Percentiles rank a stretch among this genome's conserved stretches.
Conservation (phyloP, 2,888 invertebrate species). For the Amiota communis region DNA sequence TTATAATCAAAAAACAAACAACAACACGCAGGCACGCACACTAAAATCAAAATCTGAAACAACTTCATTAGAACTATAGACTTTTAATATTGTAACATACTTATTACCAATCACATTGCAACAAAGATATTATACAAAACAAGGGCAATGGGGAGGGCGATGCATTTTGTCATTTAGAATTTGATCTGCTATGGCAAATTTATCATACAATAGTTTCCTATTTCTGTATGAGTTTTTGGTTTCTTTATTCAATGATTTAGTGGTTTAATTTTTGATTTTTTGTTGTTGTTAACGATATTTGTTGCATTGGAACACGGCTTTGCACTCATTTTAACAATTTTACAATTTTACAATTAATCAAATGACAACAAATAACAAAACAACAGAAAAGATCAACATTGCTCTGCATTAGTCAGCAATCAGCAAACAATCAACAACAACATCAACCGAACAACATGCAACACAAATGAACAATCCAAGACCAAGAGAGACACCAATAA, state of each 20-base stretch:
- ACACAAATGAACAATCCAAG: conserved; percentile 45
- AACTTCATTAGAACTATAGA: conserved; percentile 48
- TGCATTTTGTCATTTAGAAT: too few species aligned
- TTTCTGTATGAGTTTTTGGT: conserved; percentile 12
- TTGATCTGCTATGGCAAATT: too few species aligned
- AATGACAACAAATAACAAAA: conserved; percentile 47
- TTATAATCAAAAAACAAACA: conserved; percentile 53
- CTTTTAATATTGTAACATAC: too few species aligned
- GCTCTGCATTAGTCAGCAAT: conserved; percentile 27
- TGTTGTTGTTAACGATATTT: conserved; percentile 4
- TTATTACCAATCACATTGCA: too few species aligned
- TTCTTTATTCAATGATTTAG: conserved; percentile 54
- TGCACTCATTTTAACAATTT: conserved; percentile 67
- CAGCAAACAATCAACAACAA: conserved; percentile 34
- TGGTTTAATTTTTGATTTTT: conserved; percentile 31
- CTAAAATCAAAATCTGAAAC: conserved; percentile 27
- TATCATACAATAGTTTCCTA: conserved; percentile 1
- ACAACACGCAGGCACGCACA: conserved; percentile 61
- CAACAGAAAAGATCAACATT: neutral
- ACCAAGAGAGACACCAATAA: conserved; percentile 17
- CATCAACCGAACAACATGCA: conserved; percentile 37
- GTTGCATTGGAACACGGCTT: conserved; percentile 62
- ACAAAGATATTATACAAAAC: too few species aligned
- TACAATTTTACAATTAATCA: conserved; percentile 67
- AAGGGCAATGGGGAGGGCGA: too few species aligned